Conservation (phyloP, 2,888 invertebrate genomes). For the Chalcosyrphus nemorum region DNA sequence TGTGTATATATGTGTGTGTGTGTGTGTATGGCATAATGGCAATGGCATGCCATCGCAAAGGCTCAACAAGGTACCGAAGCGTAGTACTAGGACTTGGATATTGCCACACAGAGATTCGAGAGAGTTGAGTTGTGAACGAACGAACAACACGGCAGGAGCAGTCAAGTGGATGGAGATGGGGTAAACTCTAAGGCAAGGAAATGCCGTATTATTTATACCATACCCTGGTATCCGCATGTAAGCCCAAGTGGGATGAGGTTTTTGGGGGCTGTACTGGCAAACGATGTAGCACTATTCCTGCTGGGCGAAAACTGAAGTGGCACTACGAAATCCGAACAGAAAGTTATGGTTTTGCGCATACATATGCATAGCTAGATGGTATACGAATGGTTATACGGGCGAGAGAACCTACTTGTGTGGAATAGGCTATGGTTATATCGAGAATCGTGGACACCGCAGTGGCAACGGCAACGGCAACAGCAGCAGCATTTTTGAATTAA, state of each 20-base stretch:
- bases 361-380: constrained; percentile 11
- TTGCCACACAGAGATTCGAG: constrained; percentile 69
- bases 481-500: constrained; percentile 66
- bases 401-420: constrained; percentile 58
- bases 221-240: constrained; percentile 69
- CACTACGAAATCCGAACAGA: constrained; percentile 67
- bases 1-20: constrained; percentile 20
- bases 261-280: constrained; percentile 24
- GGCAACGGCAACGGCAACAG: constrained; percentile 38
- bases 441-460: constrained; percentile 63
- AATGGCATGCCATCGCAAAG: constrained; percentile 70
- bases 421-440: constrained; percentile 54
- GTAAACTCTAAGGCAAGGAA: constrained; percentile 70
- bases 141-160: constrained; percentile 37
- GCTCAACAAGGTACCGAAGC: constrained; percentile 71
- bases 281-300: constrained; percentile 70
- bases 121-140: constrained; percentile 63
- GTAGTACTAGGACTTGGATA: constrained; percentile 66
- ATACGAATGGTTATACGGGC: constrained; percentile 1
- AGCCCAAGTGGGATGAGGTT: constrained; percentile 7
- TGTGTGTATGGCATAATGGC: constrained; percentile 55
- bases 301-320: constrained; percentile 71
- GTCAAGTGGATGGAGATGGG: constrained; percentile 55
- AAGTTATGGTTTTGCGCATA: constrained; percentile 70
- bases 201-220: constrained; percentile 73